Conservation (phyloP, 2,888 invertebrate genomes). For the Baccha elongata region DNA sequence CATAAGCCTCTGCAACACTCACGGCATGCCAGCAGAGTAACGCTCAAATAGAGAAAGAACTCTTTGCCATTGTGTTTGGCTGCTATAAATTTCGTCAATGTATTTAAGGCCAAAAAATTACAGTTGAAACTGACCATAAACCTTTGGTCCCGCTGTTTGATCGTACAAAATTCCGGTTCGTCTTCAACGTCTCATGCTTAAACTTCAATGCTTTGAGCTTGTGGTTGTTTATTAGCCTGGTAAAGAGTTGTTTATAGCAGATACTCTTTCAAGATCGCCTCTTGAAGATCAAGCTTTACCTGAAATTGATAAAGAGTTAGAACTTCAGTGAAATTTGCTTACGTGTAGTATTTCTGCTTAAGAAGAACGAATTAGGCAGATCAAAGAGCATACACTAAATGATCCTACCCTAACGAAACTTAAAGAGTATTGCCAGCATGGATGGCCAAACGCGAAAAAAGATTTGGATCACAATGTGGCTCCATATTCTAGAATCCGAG, state of each 20-base stretch:
- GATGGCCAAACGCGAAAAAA: conserved; percentile 30
- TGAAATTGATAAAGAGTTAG: no score
- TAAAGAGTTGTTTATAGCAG: conserved; percentile 64
- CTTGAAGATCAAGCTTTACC: no score
- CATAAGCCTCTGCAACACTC: conserved; percentile 53
- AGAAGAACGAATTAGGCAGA: neutral
- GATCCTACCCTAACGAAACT: conserved; percentile 2
- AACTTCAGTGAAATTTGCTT: conserved; percentile 32
- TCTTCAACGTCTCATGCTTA: conserved; percentile 62
- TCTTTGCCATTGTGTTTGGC: conserved; percentile 69
- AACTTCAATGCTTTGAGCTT: conserved; percentile 62
- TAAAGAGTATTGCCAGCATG: conserved; percentile 4
- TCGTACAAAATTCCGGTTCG: conserved; percentile 60
- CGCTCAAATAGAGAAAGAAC: conserved; percentile 72
- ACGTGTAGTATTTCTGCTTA: neutral
- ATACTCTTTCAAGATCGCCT: conserved; percentile 83
- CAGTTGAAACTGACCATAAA: conserved; percentile 56
- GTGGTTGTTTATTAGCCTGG: conserved; percentile 61
- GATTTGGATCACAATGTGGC: neutral
- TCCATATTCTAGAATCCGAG: conserved; percentile 50
- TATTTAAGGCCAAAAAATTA: conserved; percentile 53
- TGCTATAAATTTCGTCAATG: conserved; percentile 66
- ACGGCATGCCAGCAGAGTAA: conserved; percentile 59
- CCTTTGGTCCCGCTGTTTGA: conserved; percentile 59
- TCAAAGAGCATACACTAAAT: conserved; percentile 5